phyloP scores from a whole-genome alignment of 2,888 invertebrate species.

The Xylota sylvarum region DNA sequence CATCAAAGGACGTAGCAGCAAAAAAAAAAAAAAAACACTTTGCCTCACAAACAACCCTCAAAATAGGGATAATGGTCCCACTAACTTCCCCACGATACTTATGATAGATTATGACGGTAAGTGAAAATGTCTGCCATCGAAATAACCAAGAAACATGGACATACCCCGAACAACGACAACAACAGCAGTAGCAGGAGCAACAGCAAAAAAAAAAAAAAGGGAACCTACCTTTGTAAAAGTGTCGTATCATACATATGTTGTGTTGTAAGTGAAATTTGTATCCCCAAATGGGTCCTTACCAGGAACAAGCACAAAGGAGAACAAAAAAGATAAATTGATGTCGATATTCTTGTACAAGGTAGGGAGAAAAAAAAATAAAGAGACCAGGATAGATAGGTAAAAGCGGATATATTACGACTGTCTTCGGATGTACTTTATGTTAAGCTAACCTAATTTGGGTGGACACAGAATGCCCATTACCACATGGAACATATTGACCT shows the following conservation, averaged over 20 bases:
- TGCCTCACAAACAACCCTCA: not conserved
- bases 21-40: not conserved
- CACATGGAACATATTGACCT: slow-evolving; percentile 9
- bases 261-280: slow-evolving; percentile 27
- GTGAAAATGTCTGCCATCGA: slow-evolving; percentile 30
- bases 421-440: slow-evolving; percentile 26
- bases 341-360: slow-evolving; percentile 30
- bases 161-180: not conserved
- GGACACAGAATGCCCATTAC: slow-evolving; percentile 34
- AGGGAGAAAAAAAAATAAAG: not conserved
- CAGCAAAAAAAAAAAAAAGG: slow-evolving; percentile 1
- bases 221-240: slow-evolving; percentile 24
- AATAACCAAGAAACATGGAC: slow-evolving; percentile 26
- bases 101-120: slow-evolving; percentile 49
- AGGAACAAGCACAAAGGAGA: slow-evolving; percentile 25
- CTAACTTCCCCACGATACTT: slow-evolving; percentile 11
- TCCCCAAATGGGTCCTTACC: slow-evolving; percentile 32
- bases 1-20: not conserved
- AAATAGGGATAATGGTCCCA: slow-evolving; percentile 3
- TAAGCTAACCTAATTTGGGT: slow-evolving; percentile 35
- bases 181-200: no score
- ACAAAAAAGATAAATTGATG: slow-evolving; percentile 40
- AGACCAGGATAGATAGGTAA: slow-evolving; percentile 14
- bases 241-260: slow-evolving; percentile 19
- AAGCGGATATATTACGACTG: slow-evolving; percentile 9